A percentile compares a stretch with the other conserved stretches of the same genome.
phyloP scores from a whole-genome alignment of 1,140 invertebrate species.

The Lysiphlebus fabarum region DNA sequence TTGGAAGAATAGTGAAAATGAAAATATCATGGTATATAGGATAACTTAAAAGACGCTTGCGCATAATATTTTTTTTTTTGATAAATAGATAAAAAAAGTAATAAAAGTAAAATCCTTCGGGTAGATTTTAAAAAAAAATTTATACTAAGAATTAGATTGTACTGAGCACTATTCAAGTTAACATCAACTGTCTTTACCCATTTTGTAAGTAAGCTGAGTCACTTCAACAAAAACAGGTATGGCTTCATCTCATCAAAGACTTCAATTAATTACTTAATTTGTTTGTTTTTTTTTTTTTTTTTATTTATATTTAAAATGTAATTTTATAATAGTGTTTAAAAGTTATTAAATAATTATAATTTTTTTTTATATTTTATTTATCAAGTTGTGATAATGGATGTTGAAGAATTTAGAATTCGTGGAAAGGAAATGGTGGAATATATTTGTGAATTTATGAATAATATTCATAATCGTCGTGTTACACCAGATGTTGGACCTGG shows the following conservation, averaged over 20 bases:
- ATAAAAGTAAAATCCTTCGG: too few species aligned
- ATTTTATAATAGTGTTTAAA: neutral
- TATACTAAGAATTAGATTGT: too few species aligned
- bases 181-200: neutral
- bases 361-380: conserved; percentile 2
- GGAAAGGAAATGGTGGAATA: conserved; percentile 98
- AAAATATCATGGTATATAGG: neutral
- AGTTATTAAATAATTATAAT: neutral
- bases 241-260: conserved; percentile 10
- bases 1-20: too few species aligned
- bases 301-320: neutral
- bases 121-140: too few species aligned
- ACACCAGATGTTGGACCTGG: conserved; percentile 89
- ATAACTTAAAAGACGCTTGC: conserved; percentile 10
- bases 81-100: too few species aligned
- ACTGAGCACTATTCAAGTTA: neutral
- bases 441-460: conserved; percentile 92
- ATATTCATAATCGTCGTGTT: conserved; percentile 75
- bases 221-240: conserved; percentile 8
- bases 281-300: too few species aligned
- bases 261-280: neutral
- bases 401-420: conserved; percentile 80
- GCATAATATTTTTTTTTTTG: neutral
- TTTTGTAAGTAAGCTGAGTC: neutral
- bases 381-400: conserved; percentile 66